These are phyloP conservation scores for Stegodyphus mimosarum DNA, from an alignment of 1,140 invertebrate species.

Conservation along the genomic window DNA sequence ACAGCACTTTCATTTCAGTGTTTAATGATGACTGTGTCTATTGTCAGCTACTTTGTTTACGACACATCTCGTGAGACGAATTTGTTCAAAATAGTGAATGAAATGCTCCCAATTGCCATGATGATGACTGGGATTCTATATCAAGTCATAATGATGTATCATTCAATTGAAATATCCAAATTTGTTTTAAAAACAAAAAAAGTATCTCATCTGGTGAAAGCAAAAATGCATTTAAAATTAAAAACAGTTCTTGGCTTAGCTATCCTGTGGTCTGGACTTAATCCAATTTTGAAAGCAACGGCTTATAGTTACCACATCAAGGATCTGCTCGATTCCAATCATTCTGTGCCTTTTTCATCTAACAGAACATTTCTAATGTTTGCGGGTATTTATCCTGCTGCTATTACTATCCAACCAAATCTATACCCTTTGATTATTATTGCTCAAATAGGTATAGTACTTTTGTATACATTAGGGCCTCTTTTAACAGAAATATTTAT, in stretches of 20 bases:
- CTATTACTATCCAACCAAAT: background rate
- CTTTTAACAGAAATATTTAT: background rate
- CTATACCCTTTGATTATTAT: background rate
- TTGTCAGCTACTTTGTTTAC: background rate
- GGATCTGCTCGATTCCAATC: background rate
- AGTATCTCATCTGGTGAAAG: background rate
- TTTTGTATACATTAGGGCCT: background rate
- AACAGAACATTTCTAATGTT: background rate
- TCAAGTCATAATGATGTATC: background rate
- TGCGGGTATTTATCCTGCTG: background rate
- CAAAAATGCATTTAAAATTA: background rate
- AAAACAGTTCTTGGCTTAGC: background rate
- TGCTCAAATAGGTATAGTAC: background rate
- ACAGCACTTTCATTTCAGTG: background rate
- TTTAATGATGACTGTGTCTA: background rate
- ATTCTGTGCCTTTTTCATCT: background rate
- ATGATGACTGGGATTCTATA: background rate
- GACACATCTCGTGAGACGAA: background rate
- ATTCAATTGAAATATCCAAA: background rate
- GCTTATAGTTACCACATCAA: background rate
- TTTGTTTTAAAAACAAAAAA: background rate
- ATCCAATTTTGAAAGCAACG: background rate
- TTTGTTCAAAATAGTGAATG: background rate
- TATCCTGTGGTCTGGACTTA: background rate
- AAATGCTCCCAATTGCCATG: background rate